Evolutionary conservation across 2,113 vertebrate species (phyloP).

Genomic region (Gallinago media): DNA sequence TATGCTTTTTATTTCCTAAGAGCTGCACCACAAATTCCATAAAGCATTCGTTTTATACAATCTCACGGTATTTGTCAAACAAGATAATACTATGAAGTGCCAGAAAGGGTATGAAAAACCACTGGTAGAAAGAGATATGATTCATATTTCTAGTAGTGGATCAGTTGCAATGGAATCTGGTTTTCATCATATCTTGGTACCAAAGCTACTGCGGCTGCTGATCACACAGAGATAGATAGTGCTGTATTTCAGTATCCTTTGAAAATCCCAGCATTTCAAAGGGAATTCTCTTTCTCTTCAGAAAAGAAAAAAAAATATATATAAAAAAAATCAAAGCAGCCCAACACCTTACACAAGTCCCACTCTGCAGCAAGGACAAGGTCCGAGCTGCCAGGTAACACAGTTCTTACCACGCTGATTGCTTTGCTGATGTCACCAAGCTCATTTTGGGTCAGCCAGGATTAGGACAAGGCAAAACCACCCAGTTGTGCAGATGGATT

Average conservation of each 20-base stretch:
- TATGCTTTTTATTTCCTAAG: slow-evolving; percentile 17
- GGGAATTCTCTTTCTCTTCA: not conserved
- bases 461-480: not conserved
- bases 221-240: slow-evolving; percentile 18
- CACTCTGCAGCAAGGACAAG: not conserved
- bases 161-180: not conserved
- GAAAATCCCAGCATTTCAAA: not conserved
- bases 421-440: not conserved
- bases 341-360: not conserved
- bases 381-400: accelerated
- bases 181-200: slow-evolving; percentile 49
- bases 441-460: not conserved
- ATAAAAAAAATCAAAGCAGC: not conserved
- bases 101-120: not conserved
- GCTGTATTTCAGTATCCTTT: not conserved
- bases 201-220: slow-evolving; percentile 2
- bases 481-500: accelerated
- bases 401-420: not conserved
- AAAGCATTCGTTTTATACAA: not conserved
- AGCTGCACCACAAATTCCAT: slow-evolving; percentile 37
- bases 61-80: slow-evolving; percentile 32
- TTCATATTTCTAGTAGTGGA: slow-evolving; percentile 2
- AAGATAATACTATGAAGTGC: not conserved
- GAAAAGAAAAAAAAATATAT: not conserved
- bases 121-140: not conserved